Evolutionary conservation across 1,140 invertebrate species (phyloP).

Genomic region (Drosophila micromelanica): DNA sequence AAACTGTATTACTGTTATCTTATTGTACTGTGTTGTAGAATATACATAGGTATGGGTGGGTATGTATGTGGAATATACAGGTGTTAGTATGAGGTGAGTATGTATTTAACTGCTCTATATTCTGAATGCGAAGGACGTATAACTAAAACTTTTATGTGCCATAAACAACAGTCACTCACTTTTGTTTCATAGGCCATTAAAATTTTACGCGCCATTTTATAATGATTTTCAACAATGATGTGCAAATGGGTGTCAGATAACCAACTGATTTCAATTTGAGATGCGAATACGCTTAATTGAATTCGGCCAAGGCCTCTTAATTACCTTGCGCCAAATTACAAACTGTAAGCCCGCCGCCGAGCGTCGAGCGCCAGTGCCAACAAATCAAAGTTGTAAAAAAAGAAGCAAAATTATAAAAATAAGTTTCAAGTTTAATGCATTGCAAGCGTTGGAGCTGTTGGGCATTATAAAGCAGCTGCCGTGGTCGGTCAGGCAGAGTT

Average conservation of each 20-base stretch:
- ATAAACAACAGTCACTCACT: conserved; percentile 62
- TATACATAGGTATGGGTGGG: conserved; percentile 8
- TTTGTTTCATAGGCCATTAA: conserved; percentile 61
- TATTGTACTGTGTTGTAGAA: no score
- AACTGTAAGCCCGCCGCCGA: conserved; percentile 2
- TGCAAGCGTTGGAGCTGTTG: conserved; percentile 38
- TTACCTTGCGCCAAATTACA: conserved; percentile 71
- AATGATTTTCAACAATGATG: conserved; percentile 78
- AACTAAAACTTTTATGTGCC: conserved; percentile 70
- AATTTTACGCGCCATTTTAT: conserved; percentile 75
- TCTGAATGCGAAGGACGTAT: conserved; percentile 27
- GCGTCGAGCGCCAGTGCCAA: conserved; percentile 27
- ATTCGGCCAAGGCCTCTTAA: conserved; percentile 62
- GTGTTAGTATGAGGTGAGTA: no score
- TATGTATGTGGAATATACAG: no score
- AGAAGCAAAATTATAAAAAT: conserved; percentile 18
- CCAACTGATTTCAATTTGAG: conserved; percentile 75
- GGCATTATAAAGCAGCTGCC: conserved; percentile 61
- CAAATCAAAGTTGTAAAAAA: conserved; percentile 58
- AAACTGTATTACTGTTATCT: no score
- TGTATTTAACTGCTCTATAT: conserved; percentile 59
- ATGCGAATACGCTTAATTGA: conserved; percentile 71
- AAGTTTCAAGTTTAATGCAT: conserved; percentile 57
- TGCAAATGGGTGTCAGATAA: conserved; percentile 70
- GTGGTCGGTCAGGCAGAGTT: conserved; percentile 2